Evolutionary conservation across 2,797 vertebrate species (phyloP), one percentile per base, ranked within the genome.

Genomic region (Sus cebifrons): DNA sequence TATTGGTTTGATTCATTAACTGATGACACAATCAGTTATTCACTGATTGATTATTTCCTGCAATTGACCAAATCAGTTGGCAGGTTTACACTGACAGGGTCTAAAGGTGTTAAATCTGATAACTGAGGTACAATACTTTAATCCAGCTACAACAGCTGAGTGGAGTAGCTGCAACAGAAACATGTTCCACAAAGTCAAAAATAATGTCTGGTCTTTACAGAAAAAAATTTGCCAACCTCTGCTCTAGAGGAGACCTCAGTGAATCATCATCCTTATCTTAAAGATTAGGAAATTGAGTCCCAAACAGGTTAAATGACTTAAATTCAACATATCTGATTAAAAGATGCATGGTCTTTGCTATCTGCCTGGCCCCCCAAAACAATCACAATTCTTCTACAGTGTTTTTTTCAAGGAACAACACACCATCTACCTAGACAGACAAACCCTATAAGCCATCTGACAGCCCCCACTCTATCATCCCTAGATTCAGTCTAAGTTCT

Each of bases 241-340:
- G 6, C 18, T 64, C 6, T 77, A 86, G 8, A 75, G 79, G 49
- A 89, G 20, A 91, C 14, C 20, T 86, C 27, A 90, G 8, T 54
- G 78, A 71, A 75, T 94, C 68, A 88, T 65, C 2, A 16, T 3
- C 21, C 16, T 77, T 58, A 86, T 79, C 17, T 90, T 68, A 82
- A 10, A 89, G 40, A 88, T 88, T 86, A 88, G 16, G 20, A 94
- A 83, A 95, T 1, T 89, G 75, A 93, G 49, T n/a, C 29, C 17
- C 56, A 77, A 89, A 94, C n/a, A 94, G 21, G 9, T 83, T 86
- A 36, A 93, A 81, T 65, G 71, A 83, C 75, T 93, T 27, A 92
- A 96, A 74, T 14, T 71, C 64, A 91, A 54, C 13, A 86, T 58
- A 85, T 32, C 9, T 27, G 14, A 89, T 58, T 29, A 74, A 92